Evolutionary conservation across 1,140 invertebrate genomes (phyloP), one percentile per base, ranked within the genome.

Genomic region (Brachionus rubens): DNA sequence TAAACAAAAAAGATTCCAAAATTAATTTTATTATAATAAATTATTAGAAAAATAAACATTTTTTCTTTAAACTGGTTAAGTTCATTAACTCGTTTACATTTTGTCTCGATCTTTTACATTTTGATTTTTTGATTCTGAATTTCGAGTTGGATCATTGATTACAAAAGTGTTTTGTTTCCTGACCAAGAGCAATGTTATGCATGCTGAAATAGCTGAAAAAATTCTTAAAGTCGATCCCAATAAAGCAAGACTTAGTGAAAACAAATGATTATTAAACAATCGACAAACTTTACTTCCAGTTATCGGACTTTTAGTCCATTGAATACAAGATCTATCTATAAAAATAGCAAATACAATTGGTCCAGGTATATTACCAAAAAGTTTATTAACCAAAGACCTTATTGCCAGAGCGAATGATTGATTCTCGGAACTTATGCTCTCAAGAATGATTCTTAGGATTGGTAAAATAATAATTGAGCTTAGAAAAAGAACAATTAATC

Each of bases 261-360:
- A 72, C 2, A 10, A 33, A 14, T n/a, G 30, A 30, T 72, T 72
- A 21, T 72, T 36, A 41, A 33, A 72, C 50, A 72, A 40, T 19
- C 67, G n/a, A 19, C 67, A 70, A 2, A 28, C n/a, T 33, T 24
- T 21, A 19, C 33, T 70, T 24, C 41, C 67, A 50, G 40, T 47
- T 2, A 48, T 16, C 47, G 41, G 40, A 26, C 47, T 70, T 10
- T 47, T 9, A 14, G 43, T 70, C 67, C 67, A 70, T 28, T 47
- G 41, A n/a, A 70, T n/a, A 21, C 67, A 70, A 4, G 67, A 47
- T 43, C 19, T 70, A 28, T 70, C 19, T 10, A 70, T 19, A 24
- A 70, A n/a, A 50, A 36, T 33, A n/a, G 68, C 46, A 54, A 72
- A 72, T 21, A 72, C 50, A 54, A 72, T 72, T 30, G 68, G 68